These are phyloP conservation scores for Cichladusa arquata DNA, from an alignment of 2,113 vertebrate genomes.

Conservation along the genomic window DNA sequence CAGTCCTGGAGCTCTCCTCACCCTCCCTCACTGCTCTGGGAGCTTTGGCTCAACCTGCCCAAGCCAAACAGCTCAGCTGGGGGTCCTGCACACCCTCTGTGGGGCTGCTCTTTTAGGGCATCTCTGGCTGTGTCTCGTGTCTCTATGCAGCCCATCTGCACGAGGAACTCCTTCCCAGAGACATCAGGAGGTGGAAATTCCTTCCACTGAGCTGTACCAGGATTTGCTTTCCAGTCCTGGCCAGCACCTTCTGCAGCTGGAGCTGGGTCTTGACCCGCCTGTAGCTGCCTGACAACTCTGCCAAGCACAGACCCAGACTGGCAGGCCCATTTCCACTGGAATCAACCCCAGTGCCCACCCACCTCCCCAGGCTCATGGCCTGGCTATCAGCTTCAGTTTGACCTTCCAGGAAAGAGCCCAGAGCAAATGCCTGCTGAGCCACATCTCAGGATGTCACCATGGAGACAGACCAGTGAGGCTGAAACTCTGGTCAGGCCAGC, in stretches of 20 bases:
- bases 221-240: background rate
- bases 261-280: background rate
- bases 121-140: fast-evolving
- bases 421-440: background rate
- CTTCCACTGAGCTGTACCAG: background rate
- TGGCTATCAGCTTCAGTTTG: background rate
- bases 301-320: background rate
- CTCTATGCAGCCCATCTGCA: background rate
- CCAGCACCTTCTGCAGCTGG: background rate
- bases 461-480: background rate
- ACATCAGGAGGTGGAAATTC: fast-evolving
- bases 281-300: background rate
- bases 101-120: background rate
- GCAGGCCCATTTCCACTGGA: background rate
- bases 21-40: background rate
- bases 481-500: background rate
- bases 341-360: background rate
- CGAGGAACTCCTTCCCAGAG: background rate
- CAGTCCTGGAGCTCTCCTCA: background rate
- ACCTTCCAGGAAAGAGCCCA: background rate
- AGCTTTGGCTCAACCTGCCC: background rate
- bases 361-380: background rate
- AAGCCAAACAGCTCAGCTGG: background rate
- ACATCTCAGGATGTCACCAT: background rate
- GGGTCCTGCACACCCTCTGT: background rate